These are phyloP conservation scores for Pipistrellus pipistrellus DNA, from an alignment of 2,797 vertebrate genomes.

Conservation along the genomic window DNA sequence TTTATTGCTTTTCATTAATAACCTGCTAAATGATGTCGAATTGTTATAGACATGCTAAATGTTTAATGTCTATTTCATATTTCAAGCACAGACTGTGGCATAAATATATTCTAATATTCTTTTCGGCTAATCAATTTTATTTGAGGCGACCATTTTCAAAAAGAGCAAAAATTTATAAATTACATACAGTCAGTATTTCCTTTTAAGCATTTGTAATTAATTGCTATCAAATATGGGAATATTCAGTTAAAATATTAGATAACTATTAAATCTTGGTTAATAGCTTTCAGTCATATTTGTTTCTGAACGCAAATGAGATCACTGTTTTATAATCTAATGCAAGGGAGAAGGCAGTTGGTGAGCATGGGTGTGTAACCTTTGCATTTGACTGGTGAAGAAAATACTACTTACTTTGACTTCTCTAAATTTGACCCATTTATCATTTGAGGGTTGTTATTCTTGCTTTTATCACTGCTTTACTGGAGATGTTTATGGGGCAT, in stretches of 20 bases:
- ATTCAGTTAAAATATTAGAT: conserved; percentile 63
- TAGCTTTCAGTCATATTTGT: conserved; percentile 67
- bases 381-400: conserved; percentile 47
- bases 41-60: neutral
- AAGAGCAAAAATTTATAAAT: conserved; percentile 37
- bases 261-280: conserved; percentile 56
- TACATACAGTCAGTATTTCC: neutral
- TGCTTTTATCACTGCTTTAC: conserved; percentile 85
- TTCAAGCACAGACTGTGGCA: neutral
- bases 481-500: conserved; percentile 86
- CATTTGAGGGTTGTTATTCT: conserved; percentile 84
- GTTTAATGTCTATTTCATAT: conserved; percentile 53
- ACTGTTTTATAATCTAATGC: conserved; percentile 37
- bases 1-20: conserved; percentile 53
- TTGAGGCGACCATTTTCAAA: conserved; percentile 70
- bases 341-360: neutral
- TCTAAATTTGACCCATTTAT: conserved; percentile 86
- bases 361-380: conserved; percentile 62
- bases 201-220: conserved; percentile 58
- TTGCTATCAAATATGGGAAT: conserved; percentile 10
- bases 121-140: conserved; percentile 64
- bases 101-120: conserved; percentile 55
- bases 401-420: conserved; percentile 80
- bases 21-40: conserved; percentile 7
- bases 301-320: conserved; percentile 73